Evolutionary conservation across 2,797 vertebrate genomes (phyloP), one percentile per base, ranked within the genome.

Genomic region (Vultur gryphus): DNA sequence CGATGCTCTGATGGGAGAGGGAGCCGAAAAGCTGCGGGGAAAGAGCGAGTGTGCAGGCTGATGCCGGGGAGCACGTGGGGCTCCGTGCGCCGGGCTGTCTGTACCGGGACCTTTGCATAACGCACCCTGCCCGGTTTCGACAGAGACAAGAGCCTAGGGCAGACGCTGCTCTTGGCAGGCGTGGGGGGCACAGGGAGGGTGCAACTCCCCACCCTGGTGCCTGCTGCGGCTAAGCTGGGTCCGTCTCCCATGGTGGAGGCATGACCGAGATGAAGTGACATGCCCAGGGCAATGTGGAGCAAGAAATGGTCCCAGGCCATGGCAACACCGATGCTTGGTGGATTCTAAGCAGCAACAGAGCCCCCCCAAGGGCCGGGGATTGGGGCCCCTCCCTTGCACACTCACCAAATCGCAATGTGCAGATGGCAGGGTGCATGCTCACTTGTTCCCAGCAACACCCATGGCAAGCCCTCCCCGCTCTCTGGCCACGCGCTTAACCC

Each of bases 391-490:
- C 87, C 94, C 91, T 28, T 13, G 93, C 91, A 89, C 84, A 95
- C 95, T 96, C 96, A 91, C 95, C 93, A 8, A 94, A 95, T 87
- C 48, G 54, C 59, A 92, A 78, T 72, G 84, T 76, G 94, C 91
- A n/a, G 84, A 96, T 65, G 87, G 87, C 89, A 79, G 66, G 14
- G 4, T 8, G 10, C 44, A 14, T 2, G 3, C 33, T 17, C n/a
- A 39, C 79, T 35, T 0, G 20, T 39, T 87, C 80, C 76, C 89
- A 95, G 94, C 69, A 86, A 57, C 96, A 92, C 93, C 95, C 94
- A 82, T 58, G 39, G 80, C 67, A 21, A 64, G 25, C 51, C 43
- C 52, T 54, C 57, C 59, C 72, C 7, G 12, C 21, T 28, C 6
- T 7, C 18, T 6, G 9, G 33, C 65, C 14, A 4, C 46, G 10